phyloP scores from a whole-genome alignment of 2,113 vertebrate genomes.

The Corythornis madagascariensis region DNA sequence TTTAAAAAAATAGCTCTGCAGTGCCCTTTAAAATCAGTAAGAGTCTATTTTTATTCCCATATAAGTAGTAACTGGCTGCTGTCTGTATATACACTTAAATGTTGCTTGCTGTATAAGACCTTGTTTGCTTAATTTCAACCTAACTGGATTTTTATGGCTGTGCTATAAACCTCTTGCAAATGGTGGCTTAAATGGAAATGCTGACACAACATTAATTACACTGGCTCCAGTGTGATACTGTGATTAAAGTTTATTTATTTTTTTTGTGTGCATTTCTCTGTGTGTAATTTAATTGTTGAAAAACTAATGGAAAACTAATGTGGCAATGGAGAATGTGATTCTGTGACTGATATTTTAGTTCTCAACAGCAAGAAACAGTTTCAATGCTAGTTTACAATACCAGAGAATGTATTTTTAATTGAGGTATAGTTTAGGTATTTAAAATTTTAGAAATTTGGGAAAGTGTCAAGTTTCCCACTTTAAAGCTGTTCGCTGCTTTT shows the following conservation, averaged over 20 bases:
- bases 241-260: slow-evolving; percentile 77
- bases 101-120: slow-evolving; percentile 67
- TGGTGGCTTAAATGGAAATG: slow-evolving; percentile 77
- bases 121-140: slow-evolving; percentile 77
- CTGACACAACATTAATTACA: slow-evolving; percentile 78
- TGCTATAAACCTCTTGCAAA: slow-evolving; percentile 74
- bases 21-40: slow-evolving; percentile 67
- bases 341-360: slow-evolving; percentile 46
- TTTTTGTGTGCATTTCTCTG: slow-evolving; percentile 30
- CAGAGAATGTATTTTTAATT: slow-evolving; percentile 64
- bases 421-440: slow-evolving; percentile 57
- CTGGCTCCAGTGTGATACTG: slow-evolving; percentile 74
- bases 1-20: slow-evolving; percentile 50
- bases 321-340: slow-evolving; percentile 78
- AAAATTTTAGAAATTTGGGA: slow-evolving; percentile 58
- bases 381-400: slow-evolving; percentile 59
- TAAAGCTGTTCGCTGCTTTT: slow-evolving; percentile 33
- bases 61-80: slow-evolving; percentile 65
- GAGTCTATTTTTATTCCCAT: slow-evolving; percentile 59
- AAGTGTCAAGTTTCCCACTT: slow-evolving; percentile 45
- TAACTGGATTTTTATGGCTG: slow-evolving; percentile 76
- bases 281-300: slow-evolving; percentile 74
- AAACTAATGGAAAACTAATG: slow-evolving; percentile 77
- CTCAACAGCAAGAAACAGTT: slow-evolving; percentile 30
- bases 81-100: slow-evolving; percentile 57